Conservation (phyloP, 1,140 invertebrate genomes). For the Kradibia gibbosae region DNA sequence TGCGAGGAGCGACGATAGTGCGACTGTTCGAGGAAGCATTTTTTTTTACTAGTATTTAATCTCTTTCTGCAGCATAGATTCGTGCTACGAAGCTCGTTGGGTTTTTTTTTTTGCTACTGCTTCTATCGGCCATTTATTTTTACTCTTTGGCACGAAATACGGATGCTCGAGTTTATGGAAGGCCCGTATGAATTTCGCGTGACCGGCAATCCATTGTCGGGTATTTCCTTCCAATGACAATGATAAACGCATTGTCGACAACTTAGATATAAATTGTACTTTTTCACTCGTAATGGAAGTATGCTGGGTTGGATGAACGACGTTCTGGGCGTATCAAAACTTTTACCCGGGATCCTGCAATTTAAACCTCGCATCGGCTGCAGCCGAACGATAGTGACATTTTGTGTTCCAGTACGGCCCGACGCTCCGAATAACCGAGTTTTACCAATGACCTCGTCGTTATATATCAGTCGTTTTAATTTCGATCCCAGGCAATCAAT, state of each 20-base stretch:
- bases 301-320: too few species aligned
- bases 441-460: background rate
- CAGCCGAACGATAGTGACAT: background rate
- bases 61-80: background rate
- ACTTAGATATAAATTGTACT: too few species aligned
- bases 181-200: too few species aligned
- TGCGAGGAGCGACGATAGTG: slow-evolving; percentile 5
- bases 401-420: background rate
- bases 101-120: background rate
- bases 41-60: background rate
- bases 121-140: background rate
- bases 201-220: too few species aligned
- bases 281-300: too few species aligned
- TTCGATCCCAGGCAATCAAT: background rate
- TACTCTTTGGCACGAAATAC: too few species aligned
- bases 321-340: too few species aligned
- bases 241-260: too few species aligned
- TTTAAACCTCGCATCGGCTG: too few species aligned
- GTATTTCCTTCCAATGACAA: too few species aligned
- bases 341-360: too few species aligned
- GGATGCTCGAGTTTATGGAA: too few species aligned
- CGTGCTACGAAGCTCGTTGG: slow-evolving; percentile 18
- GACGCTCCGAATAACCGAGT: background rate
- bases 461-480: background rate
- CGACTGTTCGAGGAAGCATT: slow-evolving; percentile 16